phyloP scores from a whole-genome alignment of 2,888 invertebrate species.

The Drosophila anomelani region DNA sequence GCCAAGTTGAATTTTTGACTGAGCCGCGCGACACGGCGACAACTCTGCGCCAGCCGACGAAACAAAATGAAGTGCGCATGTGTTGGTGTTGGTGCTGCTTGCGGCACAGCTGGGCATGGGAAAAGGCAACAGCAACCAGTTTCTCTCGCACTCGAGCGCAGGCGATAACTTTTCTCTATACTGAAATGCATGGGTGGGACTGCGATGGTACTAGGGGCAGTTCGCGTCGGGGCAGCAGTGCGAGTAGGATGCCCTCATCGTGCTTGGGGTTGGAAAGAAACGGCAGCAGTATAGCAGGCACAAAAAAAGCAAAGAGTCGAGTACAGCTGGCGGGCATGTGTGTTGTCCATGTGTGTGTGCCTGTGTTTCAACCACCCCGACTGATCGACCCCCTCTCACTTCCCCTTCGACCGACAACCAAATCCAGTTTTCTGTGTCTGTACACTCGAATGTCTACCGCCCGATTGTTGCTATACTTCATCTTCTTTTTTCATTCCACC shows the following conservation, averaged over 20 bases:
- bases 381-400: constrained; percentile 33
- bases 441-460: constrained; percentile 68
- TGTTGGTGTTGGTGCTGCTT: constrained; percentile 48
- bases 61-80: constrained; percentile 73
- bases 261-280: constrained; percentile 71
- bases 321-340: constrained; percentile 81
- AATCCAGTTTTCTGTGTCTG: constrained; percentile 73
- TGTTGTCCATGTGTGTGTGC: constrained; percentile 33
- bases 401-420: constrained; percentile 29
- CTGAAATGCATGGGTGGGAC: constrained; percentile 53
- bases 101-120: constrained; percentile 52
- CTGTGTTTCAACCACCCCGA: constrained; percentile 36
- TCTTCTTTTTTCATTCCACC: constrained; percentile 70
- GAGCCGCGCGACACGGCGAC: constrained; percentile 44
- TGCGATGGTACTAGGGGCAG: constrained; percentile 44
- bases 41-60: constrained; percentile 60
- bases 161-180: constrained; percentile 69
- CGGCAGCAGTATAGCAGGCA: constrained; percentile 41
- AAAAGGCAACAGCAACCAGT: constrained; percentile 46
- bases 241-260: constrained; percentile 47
- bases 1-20: constrained; percentile 20
- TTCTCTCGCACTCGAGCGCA: constrained; percentile 44
- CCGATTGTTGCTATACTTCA: constrained; percentile 73
- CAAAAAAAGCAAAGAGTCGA: constrained; percentile 58
- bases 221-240: constrained; percentile 12